phyloP scores from a whole-genome alignment of 2,888 invertebrate genomes.

The Andrena camellia region DNA sequence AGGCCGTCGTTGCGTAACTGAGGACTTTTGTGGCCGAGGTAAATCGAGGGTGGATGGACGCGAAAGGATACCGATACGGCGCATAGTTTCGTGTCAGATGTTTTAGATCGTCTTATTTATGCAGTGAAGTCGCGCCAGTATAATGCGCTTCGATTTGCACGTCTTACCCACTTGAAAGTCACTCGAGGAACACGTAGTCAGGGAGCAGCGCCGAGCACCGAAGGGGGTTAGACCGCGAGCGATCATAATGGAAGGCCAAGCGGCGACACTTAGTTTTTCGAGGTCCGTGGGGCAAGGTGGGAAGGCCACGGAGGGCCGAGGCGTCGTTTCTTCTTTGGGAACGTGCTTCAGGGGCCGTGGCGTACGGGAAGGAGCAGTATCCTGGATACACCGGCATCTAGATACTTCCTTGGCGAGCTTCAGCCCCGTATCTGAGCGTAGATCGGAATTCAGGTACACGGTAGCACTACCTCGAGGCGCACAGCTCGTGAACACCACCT shows the following conservation, averaged over 20 bases:
- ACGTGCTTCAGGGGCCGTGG: conserved; percentile 58
- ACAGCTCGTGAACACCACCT: conserved; percentile 79
- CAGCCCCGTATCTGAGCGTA: conserved; percentile 80
- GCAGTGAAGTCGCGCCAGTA: no score
- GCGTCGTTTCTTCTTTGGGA: conserved; percentile 58
- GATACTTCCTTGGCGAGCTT: conserved; percentile 79
- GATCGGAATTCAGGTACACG: conserved; percentile 84
- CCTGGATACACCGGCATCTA: conserved; percentile 80
- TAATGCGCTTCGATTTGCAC: no score
- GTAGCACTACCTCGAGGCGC: conserved; percentile 83
- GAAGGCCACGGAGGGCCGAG: conserved; percentile 15
- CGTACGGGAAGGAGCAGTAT: conserved; percentile 74
- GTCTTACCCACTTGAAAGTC: neutral
- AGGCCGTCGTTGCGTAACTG: conserved; percentile 26
- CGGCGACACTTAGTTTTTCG: conserved; percentile 14
- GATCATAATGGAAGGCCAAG: conserved; percentile 7
- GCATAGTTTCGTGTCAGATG: no score
- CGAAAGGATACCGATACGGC: no score
- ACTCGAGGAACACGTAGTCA: neutral
- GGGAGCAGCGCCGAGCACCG: neutral
- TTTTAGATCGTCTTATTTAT: no score
- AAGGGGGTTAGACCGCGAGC: neutral
- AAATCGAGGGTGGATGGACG: no score
- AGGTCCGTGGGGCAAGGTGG: neutral
- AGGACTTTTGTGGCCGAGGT: neutral